These are phyloP conservation scores for Hydroisotoma schaefferi DNA, from an alignment of 2,888 invertebrate genomes.

Conservation along the genomic window DNA sequence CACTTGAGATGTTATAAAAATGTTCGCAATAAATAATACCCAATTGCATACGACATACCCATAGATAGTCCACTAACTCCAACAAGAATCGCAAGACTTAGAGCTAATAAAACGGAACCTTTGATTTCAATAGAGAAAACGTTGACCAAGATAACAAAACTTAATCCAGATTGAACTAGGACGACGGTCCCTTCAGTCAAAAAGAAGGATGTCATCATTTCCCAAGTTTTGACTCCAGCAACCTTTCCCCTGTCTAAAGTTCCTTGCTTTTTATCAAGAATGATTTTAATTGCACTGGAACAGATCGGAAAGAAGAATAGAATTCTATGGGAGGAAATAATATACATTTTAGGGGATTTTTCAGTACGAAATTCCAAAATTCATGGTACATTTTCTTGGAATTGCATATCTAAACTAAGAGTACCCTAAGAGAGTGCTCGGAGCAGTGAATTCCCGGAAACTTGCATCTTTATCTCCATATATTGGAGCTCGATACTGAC, in stretches of 20 bases:
- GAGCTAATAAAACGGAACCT: constrained; percentile 78
- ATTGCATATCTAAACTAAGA: constrained; percentile 40
- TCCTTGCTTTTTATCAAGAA: constrained; percentile 42
- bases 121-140: constrained; percentile 85
- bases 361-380: not conserved
- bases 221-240: constrained; percentile 78
- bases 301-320: constrained; percentile 88
- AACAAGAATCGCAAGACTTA: constrained; percentile 79
- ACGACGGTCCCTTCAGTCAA: constrained; percentile 91
- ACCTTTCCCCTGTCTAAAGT: constrained; percentile 38
- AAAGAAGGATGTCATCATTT: constrained; percentile 88
- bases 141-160: constrained; percentile 83
- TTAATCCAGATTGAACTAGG: constrained; percentile 85
- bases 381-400: not conserved
- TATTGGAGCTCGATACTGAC: constrained; percentile 75
- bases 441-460: constrained; percentile 95
- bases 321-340: constrained; percentile 70
- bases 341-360: not conserved
- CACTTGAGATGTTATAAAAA: too few relatives aligned
- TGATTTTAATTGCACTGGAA: constrained; percentile 37
- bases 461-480: constrained; percentile 84
- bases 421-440: constrained; percentile 88
- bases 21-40: too few relatives aligned
- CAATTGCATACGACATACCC: constrained; percentile 64
- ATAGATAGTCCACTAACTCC: constrained; percentile 94